Evolutionary conservation across 2,113 vertebrate species (phyloP).

Genomic region (Chionis minor): DNA sequence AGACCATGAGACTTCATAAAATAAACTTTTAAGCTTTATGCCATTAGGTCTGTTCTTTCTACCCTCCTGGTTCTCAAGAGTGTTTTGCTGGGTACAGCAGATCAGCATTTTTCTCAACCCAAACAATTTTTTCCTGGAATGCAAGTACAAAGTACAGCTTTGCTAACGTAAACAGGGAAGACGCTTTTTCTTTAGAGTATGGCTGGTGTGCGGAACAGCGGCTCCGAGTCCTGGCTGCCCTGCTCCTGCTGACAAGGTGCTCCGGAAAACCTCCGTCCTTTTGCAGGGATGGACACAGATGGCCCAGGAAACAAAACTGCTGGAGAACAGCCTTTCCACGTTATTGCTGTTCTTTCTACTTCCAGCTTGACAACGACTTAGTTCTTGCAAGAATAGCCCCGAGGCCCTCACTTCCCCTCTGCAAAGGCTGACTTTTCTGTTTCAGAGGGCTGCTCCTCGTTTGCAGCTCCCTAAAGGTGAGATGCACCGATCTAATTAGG

Average conservation of each 20-base stretch:
- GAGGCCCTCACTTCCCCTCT: not conserved
- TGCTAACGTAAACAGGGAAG: not conserved
- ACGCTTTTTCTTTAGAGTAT: not conserved
- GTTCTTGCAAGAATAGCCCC: rapidly evolving
- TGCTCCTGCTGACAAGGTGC: not conserved
- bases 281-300: not conserved
- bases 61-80: not conserved
- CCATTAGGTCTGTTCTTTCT: not conserved
- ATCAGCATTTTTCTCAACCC: not conserved
- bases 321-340: not conserved
- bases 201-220: no score
- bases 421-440: not conserved
- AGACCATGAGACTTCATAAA: not conserved
- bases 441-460: not conserved
- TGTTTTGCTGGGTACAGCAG: not conserved
- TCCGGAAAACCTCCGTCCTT: not conserved
- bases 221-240: not conserved
- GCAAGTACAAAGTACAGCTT: not conserved
- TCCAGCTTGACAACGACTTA: not conserved
- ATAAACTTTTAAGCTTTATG: not conserved
- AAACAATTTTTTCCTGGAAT: not conserved
- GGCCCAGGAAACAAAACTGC: not conserved
- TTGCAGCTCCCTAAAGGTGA: not conserved
- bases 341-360: not conserved
- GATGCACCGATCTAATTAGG: not conserved